Base-by-base conservation (phyloP, 2,888 invertebrate species). In the Pandemis corylana region DNA sequence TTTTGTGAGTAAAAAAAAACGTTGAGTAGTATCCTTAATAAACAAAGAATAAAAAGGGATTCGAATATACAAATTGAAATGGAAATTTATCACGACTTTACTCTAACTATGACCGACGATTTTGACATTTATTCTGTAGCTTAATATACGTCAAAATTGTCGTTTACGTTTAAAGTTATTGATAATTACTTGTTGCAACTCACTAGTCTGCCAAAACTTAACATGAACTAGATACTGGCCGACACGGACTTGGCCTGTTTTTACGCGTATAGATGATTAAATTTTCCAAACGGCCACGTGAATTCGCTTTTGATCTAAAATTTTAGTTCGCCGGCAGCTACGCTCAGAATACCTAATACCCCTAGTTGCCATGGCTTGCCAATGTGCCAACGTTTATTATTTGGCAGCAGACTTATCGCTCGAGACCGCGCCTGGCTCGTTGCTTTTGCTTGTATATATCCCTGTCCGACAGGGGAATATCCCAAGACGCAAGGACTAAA, bases 391-490 rank as follows among this genome's bases (percentile, higher is more conserved):
- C 69, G 69, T 74, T 70, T 70, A 74, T 74, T 74, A 74, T 74
- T 70, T 74, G 74, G 74, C 74, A 74, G 65, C 69, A 66, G 65
- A 70, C 69, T 74, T 74, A 74, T 74, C 69, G 74, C 74, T 70
- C 44, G 20, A 64, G 51, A 69, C 69, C 51, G 69, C 64, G 59
- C 36, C 61, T 51, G 49, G 20, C 69, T 44, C 69, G 61, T 59
- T 74, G 73, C 64, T 41, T 53, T 64, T 74, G 65, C 69, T 68
- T 70, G 65, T 65, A 64, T 73, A 65, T 67, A 53, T 41, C 42
- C 69, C 42, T 61, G 74, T 66, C 69, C 66, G 65, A 69, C 65
- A 74, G 51, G 61, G 13, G 64, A 65, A 65, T 49, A 73, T 68
- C 72, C 56, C 53, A 42, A 63, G 36, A 41, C 10, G 28, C 46